Percentiles rank a stretch among this genome's conserved stretches.
Conservation (phyloP, 2,113 vertebrate genomes). For the Theropithecus gelada region DNA sequence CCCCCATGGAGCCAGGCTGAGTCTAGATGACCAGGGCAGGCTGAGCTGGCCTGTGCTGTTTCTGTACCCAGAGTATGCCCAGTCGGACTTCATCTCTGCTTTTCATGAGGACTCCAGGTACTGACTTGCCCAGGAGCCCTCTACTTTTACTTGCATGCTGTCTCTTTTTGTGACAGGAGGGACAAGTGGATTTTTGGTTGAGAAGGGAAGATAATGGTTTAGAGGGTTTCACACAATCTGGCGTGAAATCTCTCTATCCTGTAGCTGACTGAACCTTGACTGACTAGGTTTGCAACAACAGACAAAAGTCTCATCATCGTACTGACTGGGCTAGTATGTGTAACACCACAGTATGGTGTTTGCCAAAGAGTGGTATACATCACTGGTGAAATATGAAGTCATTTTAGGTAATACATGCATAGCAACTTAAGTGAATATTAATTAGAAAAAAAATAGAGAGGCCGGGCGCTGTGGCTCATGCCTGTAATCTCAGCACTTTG, state of each 20-base stretch:
- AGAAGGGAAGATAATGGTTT: neutral
- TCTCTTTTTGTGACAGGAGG: neutral
- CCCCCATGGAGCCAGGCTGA: conserved; percentile 86
- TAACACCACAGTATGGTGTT: neutral
- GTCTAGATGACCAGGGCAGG: conserved; percentile 87
- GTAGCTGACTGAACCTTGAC: neutral
- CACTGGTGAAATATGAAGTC: neutral
- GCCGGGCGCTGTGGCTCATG: too few relatives aligned
- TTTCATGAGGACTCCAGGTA: conserved; percentile 94
- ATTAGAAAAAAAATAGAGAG: neutral
- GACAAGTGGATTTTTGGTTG: neutral
- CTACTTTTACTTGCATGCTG: neutral
- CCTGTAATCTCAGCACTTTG: too few relatives aligned
- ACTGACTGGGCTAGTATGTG: neutral
- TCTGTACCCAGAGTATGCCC: conserved; percentile 94
- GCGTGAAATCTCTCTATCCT: neutral
- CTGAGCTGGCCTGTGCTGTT: conserved; percentile 96
- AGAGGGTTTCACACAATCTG: neutral
- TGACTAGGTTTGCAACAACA: neutral
- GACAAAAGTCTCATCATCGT: neutral
- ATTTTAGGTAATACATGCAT: neutral
- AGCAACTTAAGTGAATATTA: neutral
- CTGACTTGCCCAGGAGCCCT: neutral
- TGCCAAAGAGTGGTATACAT: neutral
- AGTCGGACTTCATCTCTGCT: conserved; percentile 94